Evolutionary conservation across 2,888 invertebrate genomes (phyloP).

Genomic region (Saturnia japonica): DNA sequence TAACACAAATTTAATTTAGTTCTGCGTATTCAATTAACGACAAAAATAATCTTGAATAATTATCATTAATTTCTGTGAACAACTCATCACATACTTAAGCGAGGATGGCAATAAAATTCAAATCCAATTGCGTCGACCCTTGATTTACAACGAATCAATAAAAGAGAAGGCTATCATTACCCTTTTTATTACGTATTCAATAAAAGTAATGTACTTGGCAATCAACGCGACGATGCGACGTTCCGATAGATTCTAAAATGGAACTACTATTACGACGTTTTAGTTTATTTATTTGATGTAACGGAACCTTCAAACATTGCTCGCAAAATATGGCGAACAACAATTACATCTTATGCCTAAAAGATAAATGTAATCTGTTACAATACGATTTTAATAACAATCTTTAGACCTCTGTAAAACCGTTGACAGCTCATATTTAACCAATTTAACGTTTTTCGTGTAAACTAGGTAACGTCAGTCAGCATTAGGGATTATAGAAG

Average conservation of each 20-base stretch:
- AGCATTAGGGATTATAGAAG: slow-evolving; percentile 69
- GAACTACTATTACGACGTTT: slow-evolving; percentile 19
- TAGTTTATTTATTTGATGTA: slow-evolving; percentile 14
- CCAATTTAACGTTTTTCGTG: not conserved
- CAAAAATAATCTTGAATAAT: slow-evolving; percentile 42
- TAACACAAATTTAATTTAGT: slow-evolving; percentile 26
- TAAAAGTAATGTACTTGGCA: slow-evolving; percentile 75
- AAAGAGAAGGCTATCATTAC: slow-evolving; percentile 78
- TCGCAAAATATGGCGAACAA: not conserved
- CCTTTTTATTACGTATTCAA: slow-evolving; percentile 74
- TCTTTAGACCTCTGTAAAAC: not conserved
- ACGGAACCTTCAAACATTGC: not conserved
- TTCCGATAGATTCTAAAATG: slow-evolving; percentile 40
- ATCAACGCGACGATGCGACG: slow-evolving; percentile 49
- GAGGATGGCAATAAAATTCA: slow-evolving; percentile 74
- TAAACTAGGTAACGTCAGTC: slow-evolving; percentile 26
- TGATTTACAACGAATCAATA: slow-evolving; percentile 81
- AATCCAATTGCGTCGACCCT: slow-evolving; percentile 76
- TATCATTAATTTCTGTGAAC: slow-evolving; percentile 65
- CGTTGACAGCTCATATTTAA: not conserved
- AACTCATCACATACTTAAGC: slow-evolving; percentile 64
- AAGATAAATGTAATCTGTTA: not conserved
- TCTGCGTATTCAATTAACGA: not conserved
- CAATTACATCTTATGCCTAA: not conserved
- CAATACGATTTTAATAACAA: not conserved